Evolutionary conservation across 2,797 vertebrate species (phyloP), one percentile per base, ranked within the genome.

Genomic region (Notamacropus eugenii): DNA sequence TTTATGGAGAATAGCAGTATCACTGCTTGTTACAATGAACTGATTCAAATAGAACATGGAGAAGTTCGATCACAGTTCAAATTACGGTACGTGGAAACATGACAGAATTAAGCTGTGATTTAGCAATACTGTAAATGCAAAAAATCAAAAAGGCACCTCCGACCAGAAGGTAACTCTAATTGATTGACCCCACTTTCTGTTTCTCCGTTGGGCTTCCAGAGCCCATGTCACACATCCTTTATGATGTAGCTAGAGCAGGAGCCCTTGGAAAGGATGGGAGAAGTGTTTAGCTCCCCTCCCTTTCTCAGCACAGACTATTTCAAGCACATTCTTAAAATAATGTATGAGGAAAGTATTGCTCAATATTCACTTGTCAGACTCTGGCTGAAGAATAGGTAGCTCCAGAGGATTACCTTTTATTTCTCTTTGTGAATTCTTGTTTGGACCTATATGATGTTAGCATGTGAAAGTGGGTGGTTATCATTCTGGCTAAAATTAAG

Each of bases 51-150:
- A 96, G 99, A 99, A 96, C 99, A 99, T 0, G 99, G 99, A 82
- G 99, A 99, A 98, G 99, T 99, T 97, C 99, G 99, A 97, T 99
- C 99, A 97, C 99, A 99, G 98, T 99, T 99, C 98, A 99, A 99
- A 98, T 98, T 99, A 98, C 99, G 99, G 99, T 99, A 99, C 0
- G 99, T 99, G 96, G 52, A 97, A 92, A 87, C 67, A 19, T 91
- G 94, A 97, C 93, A 91, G 92, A 56, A 92, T 46, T 22, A 74
- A 58, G 16, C 4, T 0, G 0, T 74, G 9, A 34, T 55, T 82
- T 96, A 55, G 62, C 8, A 13, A 0, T 74, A 82, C 56, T 22
- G 24, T 54, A 91, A 52, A 96, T 40, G 54, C 34, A 97, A 90
- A 19, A 92, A 28, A 0, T 92, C 95, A 52, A 90, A 55, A 92